These are phyloP conservation scores for Carassius carassius DNA, from an alignment of 2,113 vertebrate genomes.

Conservation along the genomic window DNA sequence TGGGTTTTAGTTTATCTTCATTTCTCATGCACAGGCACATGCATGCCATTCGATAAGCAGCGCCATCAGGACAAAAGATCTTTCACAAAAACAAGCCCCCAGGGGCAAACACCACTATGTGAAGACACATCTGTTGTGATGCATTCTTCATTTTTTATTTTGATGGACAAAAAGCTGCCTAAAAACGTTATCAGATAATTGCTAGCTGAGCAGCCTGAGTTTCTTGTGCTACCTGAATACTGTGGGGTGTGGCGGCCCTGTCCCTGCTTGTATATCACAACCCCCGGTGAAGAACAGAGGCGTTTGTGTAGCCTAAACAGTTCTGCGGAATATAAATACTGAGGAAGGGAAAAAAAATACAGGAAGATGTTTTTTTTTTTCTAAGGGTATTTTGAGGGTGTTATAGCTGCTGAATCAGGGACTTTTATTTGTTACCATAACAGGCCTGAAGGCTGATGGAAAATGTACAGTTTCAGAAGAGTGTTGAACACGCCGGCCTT, in stretches of 20 bases:
- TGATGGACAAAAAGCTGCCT: background rate
- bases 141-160: background rate
- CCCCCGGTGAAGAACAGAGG: background rate
- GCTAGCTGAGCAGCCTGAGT: background rate
- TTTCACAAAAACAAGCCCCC: constrained; percentile 4
- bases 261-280: background rate
- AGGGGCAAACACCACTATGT: background rate
- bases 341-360: background rate
- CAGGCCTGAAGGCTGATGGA: background rate
- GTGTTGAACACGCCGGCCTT: background rate
- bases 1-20: background rate
- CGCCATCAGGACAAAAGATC: constrained; percentile 1
- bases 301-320: constrained; percentile 18
- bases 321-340: constrained; percentile 4
- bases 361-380: background rate
- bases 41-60: background rate
- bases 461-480: background rate
- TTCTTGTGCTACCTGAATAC: constrained; percentile 16
- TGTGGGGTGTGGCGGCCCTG: constrained; percentile 22
- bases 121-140: constrained; percentile 6
- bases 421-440: constrained; percentile 16
- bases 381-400: background rate
- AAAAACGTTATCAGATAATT: constrained; percentile 13
- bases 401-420: constrained; percentile 15
- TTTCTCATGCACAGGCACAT: background rate